Base-by-base conservation (phyloP, 2,888 invertebrate species). In the Orthosia gothica region DNA sequence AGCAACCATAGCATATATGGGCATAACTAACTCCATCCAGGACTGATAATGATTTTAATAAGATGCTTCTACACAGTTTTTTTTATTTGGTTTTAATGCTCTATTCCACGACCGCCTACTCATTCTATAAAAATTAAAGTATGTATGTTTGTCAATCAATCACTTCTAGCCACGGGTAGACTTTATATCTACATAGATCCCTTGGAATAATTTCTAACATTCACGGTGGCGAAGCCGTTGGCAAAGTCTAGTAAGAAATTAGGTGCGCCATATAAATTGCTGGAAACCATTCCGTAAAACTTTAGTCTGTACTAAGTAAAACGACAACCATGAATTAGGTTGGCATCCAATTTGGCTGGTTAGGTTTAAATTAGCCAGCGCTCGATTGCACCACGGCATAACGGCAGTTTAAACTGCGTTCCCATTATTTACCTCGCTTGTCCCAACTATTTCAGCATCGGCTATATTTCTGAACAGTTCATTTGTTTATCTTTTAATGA, bases 381-480 rank as follows among this genome's bases (percentile, higher is more conserved):
- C 61, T 62, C 73, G 52, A 62, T 57, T 49, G 52, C 52, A 52
- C 73, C 55, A 20, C 61, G 16, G 5, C 18, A 40, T 40, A 45
- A 59, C 78, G 26, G 26, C 64, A 59, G 20, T 64, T 70, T 58
- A 70, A 76, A 76, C 70, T 70, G 20, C 55, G 54, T 23, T 47
- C 55, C 23, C 65, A 78, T 72, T 78, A 78, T 77, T 72, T 72
- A 72, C 64, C 23, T 55, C 61, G 79, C 18, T 70, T 15, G 13
- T 57, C 3, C 9, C 15, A 65, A 61, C 65, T 78, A 52, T 57
- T 52, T 71, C 47, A 13, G 61, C 0, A 55, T 50, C 5, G 50
- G 20, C 40, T 26, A 12, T 55, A 45, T 64, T 71, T 55, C 47
- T 40, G 5, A 15, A 47, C 16, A 62, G 61, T n/a, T 16, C 9